Evolutionary conservation across 2,113 vertebrate species (phyloP).

Genomic region (Oxyruncus cristatus): DNA sequence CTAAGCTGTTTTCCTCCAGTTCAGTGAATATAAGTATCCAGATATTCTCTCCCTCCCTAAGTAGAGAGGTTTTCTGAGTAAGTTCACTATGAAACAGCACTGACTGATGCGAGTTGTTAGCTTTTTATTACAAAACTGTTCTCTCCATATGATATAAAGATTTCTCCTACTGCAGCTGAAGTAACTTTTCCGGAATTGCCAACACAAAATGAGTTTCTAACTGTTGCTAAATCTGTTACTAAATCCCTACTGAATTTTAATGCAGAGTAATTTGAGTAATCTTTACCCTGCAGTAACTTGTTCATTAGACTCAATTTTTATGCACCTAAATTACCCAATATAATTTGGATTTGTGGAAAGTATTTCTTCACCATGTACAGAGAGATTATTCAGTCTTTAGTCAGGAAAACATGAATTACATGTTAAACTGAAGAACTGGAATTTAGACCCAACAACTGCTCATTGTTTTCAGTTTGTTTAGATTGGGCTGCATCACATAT

Average conservation of each 20-base stretch:
- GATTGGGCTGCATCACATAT: background rate
- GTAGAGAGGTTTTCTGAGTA: background rate
- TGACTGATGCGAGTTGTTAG: background rate
- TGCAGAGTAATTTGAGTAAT: background rate
- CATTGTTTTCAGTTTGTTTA: background rate
- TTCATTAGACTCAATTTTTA: background rate
- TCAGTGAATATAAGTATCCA: conserved; percentile 23
- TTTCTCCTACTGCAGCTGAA: background rate
- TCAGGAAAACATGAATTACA: conserved; percentile 12
- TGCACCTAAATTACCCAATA: background rate
- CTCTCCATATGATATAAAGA: background rate
- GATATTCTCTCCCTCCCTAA: background rate
- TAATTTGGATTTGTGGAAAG: background rate
- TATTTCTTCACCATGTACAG: background rate
- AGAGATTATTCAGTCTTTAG: background rate
- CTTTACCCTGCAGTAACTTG: conserved; percentile 2
- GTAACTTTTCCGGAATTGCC: background rate
- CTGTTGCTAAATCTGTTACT: background rate
- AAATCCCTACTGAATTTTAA: conserved; percentile 5
- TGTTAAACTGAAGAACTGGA: background rate
- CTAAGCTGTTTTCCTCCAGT: background rate
- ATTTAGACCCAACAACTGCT: background rate
- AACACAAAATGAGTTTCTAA: background rate
- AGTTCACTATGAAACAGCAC: background rate
- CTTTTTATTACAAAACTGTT: background rate